Evolutionary conservation across 2,113 vertebrate genomes (phyloP), one percentile per base, ranked within the genome.

Genomic region (Gallinago jamesoni): DNA sequence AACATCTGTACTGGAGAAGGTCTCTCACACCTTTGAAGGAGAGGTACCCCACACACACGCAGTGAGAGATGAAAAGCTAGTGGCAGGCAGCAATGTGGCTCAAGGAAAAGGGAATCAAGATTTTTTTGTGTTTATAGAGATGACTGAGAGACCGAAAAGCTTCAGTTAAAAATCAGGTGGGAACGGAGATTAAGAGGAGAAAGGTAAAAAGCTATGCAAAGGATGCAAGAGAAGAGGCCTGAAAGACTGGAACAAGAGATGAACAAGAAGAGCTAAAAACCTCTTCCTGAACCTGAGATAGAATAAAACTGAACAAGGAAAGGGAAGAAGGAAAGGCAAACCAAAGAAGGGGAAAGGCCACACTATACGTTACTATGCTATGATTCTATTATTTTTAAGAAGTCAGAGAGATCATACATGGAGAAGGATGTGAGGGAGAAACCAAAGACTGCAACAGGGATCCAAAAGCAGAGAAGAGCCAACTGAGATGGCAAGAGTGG

Each of bases 31-130:
- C 30, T 48, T 6, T 2, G 3, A 63, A 56, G 39, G 12, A 90
- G 9, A 48, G 12, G 16, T 10, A 48, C 4, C 27, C 23, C 24
- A 35, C 23, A 9, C 1, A 5, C 2, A 70, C 0, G 1, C 9
- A 66, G 7, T 5, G 1, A 72, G 25, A 30, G 14, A 31, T n/a
- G 20, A 73, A 73, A 77, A 77, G 27, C 16, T 62, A 28, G 9
- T 31, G 6, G 17, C 23, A 64, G 48, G 27, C 43, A 79, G 13
- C 7, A 59, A 63, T 7, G 20, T 25, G 10, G 24, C 8, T 74
- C 13, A 66, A 47, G 33, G 8, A 52, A 77, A 85, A 64, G 5
- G 13, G 17, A 69, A 52, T 35, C 7, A 24, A 10, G 19, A 6
- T 9, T 19, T 15, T 78, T 14, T n/a, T 55, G 16, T 52, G 27